Evolutionary conservation across 1,140 invertebrate species (phyloP), one percentile per base, ranked within the genome.

Genomic region (Amphibalanus amphitrite): DNA sequence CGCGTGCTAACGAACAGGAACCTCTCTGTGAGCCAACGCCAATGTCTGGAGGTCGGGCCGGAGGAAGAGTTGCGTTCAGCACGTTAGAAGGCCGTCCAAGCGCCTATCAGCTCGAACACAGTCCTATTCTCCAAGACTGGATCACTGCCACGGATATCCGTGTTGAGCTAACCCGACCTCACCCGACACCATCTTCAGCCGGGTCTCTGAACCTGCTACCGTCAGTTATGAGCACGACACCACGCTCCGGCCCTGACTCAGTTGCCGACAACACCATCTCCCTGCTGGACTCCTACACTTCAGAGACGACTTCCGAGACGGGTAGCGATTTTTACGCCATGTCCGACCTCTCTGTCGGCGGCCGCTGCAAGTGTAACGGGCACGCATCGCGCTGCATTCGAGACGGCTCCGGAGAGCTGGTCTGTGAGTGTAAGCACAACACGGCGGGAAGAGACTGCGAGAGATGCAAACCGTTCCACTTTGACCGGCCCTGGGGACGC

Each of bases 301-400:
- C 38, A 72, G 77, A 8, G 69, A 74, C 29, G 75, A 71, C 67
- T 73, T 73, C 30, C 3, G n/a, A 10, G 72, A 72, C 81, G 8
- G 70, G 75, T 77, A 74, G 81, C 77, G 77, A 82, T 74, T 85
- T 82, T 77, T 97, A 97, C 81, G 91, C 93, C n/a, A 89, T 98
- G 28, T 93, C 95, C 0, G 96, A 99, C 82, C 90, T 99, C 77
- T 90, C 95, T n/a, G 94, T 98, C 72, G 97, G 97, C 69, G 97
- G 96, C 23, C 85, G 97, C 28, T 99, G 97, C 83, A 99, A 99
- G 85, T 99, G 97, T 81, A 99, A 99, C 82, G 97, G 97, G 69
- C 97, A 99, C 82, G 95, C 95, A 65, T 92, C 92, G 59, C 85
- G 89, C 72, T 98, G 96, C 79, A 84, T 87, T 72, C 78, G 74